These are phyloP conservation scores for Acomys russatus DNA, from an alignment of 2,797 vertebrate species.

Conservation along the genomic window DNA sequence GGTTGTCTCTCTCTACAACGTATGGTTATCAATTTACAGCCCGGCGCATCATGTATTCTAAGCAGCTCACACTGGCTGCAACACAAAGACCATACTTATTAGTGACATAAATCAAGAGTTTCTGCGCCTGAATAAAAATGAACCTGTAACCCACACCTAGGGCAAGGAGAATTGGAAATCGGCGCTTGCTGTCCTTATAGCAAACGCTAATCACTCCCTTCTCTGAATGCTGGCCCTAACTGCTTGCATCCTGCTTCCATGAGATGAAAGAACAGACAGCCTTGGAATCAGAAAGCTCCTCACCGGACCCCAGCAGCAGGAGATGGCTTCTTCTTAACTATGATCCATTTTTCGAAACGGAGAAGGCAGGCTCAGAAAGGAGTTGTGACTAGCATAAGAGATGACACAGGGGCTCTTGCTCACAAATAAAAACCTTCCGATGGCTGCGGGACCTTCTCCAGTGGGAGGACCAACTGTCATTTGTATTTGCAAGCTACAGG, in stretches of 20 bases:
- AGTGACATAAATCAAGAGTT: slow-evolving; percentile 87
- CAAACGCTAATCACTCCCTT: not conserved
- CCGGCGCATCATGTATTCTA: slow-evolving; percentile 78
- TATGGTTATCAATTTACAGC: slow-evolving; percentile 74
- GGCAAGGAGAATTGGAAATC: slow-evolving; percentile 68
- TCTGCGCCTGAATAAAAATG: slow-evolving; percentile 83
- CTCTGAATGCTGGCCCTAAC: not conserved
- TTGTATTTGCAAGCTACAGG: not conserved
- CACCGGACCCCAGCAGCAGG: not conserved
- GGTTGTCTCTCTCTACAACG: slow-evolving; percentile 72
- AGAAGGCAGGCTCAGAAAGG: slow-evolving; percentile 13
- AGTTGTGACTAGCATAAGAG: slow-evolving; percentile 55
- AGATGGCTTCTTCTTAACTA: slow-evolving; percentile 50
- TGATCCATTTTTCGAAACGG: slow-evolving; percentile 54
- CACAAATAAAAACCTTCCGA: slow-evolving; percentile 5
- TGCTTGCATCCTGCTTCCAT: not conserved
- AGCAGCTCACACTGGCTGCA: slow-evolving; percentile 75
- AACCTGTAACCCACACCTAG: slow-evolving; percentile 68
- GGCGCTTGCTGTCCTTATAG: not conserved
- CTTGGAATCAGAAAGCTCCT: slow-evolving; percentile 65
- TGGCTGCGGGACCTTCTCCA: slow-evolving; percentile 21
- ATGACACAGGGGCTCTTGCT: not conserved
- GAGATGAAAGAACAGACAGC: slow-evolving; percentile 35
- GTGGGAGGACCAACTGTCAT: not conserved
- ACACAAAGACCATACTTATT: slow-evolving; percentile 86